These are phyloP conservation scores for Apogon talboti DNA, from an alignment of 2,797 vertebrate genomes.

Conservation along the genomic window DNA sequence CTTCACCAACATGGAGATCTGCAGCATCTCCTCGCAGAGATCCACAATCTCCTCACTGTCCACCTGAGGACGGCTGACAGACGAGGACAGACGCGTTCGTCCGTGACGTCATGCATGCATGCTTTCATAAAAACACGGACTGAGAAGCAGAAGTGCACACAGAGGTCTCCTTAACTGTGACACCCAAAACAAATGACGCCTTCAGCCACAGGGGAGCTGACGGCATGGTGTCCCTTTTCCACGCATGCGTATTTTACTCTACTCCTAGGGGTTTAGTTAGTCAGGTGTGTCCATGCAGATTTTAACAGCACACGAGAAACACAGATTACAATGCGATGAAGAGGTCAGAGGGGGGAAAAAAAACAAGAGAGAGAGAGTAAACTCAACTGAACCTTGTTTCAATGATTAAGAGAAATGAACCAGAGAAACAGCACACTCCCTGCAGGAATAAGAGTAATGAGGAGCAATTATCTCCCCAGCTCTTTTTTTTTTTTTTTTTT, in stretches of 20 bases:
- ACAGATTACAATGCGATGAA: constrained; percentile 27
- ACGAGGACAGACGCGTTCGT: not conserved
- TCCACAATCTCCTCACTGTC: constrained; percentile 90
- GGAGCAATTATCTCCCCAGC: constrained; percentile 8
- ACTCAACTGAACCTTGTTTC: constrained; percentile 11
- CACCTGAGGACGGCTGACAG: constrained; percentile 54
- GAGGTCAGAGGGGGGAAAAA: not conserved
- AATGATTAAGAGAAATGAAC: constrained; percentile 26
- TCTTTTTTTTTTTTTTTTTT: not conserved
- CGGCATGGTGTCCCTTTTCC: not conserved
- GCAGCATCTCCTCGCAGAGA: constrained; percentile 92
- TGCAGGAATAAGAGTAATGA: constrained; percentile 21
- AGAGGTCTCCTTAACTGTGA: constrained; percentile 22
- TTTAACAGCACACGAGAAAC: constrained; percentile 24
- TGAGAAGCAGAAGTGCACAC: constrained; percentile 16
- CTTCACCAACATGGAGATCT: constrained; percentile 97
- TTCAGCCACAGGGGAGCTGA: constrained; percentile 10
- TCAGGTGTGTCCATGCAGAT: constrained; percentile 1
- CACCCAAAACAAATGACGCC: constrained; percentile 22
- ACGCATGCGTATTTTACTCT: constrained; percentile 36
- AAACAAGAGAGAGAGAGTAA: constrained; percentile 20
- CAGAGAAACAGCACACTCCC: constrained; percentile 4
- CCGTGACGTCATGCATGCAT: not conserved
- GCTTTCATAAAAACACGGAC: constrained; percentile 7
- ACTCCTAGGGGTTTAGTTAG: not conserved